phyloP scores from a whole-genome alignment of 2,113 vertebrate genomes.

The Python bivittatus region DNA sequence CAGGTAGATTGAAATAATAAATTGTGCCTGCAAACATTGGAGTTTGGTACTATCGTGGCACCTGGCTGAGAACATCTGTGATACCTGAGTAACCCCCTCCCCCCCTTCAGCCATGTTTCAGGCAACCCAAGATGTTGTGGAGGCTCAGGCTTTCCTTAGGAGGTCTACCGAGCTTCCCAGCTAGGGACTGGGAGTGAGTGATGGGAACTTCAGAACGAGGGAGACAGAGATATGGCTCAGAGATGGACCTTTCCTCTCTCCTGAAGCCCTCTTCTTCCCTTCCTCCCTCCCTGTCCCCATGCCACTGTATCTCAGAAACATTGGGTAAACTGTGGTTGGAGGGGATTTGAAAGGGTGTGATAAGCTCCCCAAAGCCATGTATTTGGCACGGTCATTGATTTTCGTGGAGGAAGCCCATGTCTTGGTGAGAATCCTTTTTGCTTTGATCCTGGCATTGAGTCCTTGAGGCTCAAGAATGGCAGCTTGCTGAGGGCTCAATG shows the following conservation, averaged over 20 bases:
- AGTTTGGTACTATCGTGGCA: constrained; percentile 47
- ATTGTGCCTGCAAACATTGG: constrained; percentile 55
- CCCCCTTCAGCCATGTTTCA: neutral
- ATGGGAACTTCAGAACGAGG: neutral
- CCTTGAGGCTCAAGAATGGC: neutral
- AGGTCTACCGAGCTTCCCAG: rapidly evolving
- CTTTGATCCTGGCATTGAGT: neutral
- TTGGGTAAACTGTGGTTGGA: constrained; percentile 37
- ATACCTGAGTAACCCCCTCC: constrained; percentile 39
- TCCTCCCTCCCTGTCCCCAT: neutral
- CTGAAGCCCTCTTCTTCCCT: neutral
- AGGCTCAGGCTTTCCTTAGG: neutral
- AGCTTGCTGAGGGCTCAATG: no score
- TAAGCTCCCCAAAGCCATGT: constrained; percentile 44
- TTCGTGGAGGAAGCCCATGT: neutral
- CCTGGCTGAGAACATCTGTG: constrained; percentile 31
- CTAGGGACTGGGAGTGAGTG: neutral
- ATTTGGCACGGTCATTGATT: constrained; percentile 40
- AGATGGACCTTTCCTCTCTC: constrained; percentile 29
- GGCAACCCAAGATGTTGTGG: neutral
- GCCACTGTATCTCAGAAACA: neutral
- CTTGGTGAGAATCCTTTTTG: neutral
- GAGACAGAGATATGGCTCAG: neutral
- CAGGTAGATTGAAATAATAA: constrained; percentile 72
- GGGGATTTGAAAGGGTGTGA: neutral